Base-by-base conservation (phyloP, 2,888 invertebrate species). In the Megaustenia siamemsis region DNA sequence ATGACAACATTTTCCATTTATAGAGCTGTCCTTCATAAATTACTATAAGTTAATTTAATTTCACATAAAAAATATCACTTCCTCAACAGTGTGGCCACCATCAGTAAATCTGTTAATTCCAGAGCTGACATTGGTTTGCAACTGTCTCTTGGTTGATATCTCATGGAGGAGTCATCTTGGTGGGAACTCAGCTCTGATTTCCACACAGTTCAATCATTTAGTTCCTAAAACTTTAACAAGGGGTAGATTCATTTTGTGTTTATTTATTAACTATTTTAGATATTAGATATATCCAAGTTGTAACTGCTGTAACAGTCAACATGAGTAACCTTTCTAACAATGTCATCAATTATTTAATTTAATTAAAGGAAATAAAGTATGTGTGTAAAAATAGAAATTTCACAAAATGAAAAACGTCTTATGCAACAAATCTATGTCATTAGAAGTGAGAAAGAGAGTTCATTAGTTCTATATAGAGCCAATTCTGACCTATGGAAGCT, bases 101-200 rank as follows among this genome's bases (percentile, higher is more conserved):
- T 53, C 76, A 38, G 38, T 18, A 60, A 53, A 77, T 18, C 1
- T 35, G 21, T 53, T 76, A 21, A 8, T 18, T 49, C 49, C 49
- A 63, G 83, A 83, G 60, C 49, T 83, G 45, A 76, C 76, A 60
- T 28, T 68, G 28, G 66, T 76, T 10, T 83, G 38, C 45, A 83
- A 83, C 73, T 66, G 43, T 18, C 24, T 83, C n/a, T 35, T 76
- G 40, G 60, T 83, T 40, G 43, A 83, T 24, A 77, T 53, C 2
- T 40, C 71, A 45, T 21, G 28, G 45, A 73, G 45, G 28, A 28
- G 5, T 45, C 71, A 73, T 4, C 43, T 45, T 2, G 45, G 71
- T 45, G 18, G 21, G 2, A 43, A 6, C 10, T 79, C 66, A 40
- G 56, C 28, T 63, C n/a, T 8, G 2, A 24, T 18, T 45, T 45